Conservation (phyloP, 2,113 vertebrate genomes). For the Crotalus horridus region DNA sequence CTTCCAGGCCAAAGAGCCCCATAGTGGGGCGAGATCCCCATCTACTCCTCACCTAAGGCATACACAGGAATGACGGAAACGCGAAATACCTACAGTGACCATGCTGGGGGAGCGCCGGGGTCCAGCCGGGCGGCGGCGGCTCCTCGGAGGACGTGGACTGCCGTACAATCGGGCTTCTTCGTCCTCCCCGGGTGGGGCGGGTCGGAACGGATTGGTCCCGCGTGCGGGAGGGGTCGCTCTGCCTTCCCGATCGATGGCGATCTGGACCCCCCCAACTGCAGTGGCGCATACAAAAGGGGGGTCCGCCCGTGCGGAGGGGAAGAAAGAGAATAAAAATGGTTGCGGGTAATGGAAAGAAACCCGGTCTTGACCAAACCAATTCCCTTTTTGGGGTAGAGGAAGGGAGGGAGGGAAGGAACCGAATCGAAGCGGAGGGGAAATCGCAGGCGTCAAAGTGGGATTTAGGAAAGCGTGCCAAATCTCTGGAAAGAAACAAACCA, state of each 20-base stretch:
- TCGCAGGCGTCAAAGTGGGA: too few relatives aligned
- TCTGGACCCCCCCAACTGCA: conserved; percentile 12
- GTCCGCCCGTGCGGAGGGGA: background rate
- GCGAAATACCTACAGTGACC: conserved; percentile 69
- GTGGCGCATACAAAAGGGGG: conserved; percentile 27
- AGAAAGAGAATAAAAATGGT: background rate
- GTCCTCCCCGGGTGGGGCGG: conserved; percentile 42
- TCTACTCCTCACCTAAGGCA: background rate
- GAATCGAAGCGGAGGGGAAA: background rate
- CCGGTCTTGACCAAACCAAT: background rate
- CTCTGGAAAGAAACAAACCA: background rate
- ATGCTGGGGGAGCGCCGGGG: conserved; percentile 59
- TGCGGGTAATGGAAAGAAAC: background rate
- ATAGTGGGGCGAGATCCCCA: background rate
- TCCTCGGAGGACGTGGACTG: conserved; percentile 26
- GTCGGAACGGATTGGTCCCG: conserved; percentile 33
- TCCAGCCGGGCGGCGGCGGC: conserved; percentile 40
- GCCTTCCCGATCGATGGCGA: conserved; percentile 9
- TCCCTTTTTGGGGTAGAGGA: background rate
- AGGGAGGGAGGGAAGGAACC: background rate
- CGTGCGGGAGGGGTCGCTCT: conserved; percentile 36
- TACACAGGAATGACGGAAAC: background rate
- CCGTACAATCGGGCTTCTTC: conserved; percentile 26
- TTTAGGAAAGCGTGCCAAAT: background rate
- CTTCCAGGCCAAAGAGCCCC: background rate